These are phyloP conservation scores for Aphelenchoides fujianensis DNA, from an alignment of 1,140 invertebrate genomes.

Conservation along the genomic window DNA sequence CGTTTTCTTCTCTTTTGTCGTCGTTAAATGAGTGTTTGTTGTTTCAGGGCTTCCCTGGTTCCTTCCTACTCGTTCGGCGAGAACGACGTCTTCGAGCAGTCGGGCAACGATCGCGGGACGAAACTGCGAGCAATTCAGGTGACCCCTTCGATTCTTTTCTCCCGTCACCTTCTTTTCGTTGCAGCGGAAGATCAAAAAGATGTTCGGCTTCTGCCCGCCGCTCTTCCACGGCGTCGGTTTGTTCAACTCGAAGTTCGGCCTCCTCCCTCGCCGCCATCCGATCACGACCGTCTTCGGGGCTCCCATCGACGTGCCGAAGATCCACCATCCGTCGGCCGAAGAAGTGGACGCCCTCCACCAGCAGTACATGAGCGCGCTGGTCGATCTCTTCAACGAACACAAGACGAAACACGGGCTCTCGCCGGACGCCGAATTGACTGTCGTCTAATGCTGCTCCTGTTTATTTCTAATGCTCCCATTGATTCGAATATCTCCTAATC, in stretches of 20 bases:
- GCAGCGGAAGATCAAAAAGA: constrained; percentile 67
- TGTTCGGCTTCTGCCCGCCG: constrained; percentile 80
- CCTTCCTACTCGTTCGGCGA: constrained; percentile 66
- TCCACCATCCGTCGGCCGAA: constrained; percentile 10
- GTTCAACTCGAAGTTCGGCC: constrained; percentile 82
- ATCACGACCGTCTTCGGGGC: constrained; percentile 71
- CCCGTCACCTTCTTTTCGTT: constrained; percentile 23
- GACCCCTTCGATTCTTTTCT: constrained; percentile 17
- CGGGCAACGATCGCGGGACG: constrained; percentile 41
- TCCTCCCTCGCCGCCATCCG: constrained; percentile 75
- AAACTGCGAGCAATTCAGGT: constrained; percentile 29
- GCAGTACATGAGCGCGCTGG: constrained; percentile 2
- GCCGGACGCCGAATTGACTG: background rate
- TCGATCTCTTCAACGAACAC: constrained; percentile 23
- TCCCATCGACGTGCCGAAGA: constrained; percentile 21
- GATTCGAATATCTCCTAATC: background rate
- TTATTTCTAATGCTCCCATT: background rate
- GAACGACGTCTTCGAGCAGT: constrained; percentile 64
- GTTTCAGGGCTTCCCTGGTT: constrained; percentile 56
- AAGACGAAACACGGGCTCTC: constrained; percentile 25
- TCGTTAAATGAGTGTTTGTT: too few species aligned
- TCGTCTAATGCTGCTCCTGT: background rate
- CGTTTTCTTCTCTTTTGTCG: constrained; percentile 37
- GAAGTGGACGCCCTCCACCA: constrained; percentile 18
- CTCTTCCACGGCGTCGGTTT: constrained; percentile 78